These are phyloP conservation scores for Myotis planiceps DNA, from an alignment of 2,797 vertebrate genomes.

Conservation along the genomic window DNA sequence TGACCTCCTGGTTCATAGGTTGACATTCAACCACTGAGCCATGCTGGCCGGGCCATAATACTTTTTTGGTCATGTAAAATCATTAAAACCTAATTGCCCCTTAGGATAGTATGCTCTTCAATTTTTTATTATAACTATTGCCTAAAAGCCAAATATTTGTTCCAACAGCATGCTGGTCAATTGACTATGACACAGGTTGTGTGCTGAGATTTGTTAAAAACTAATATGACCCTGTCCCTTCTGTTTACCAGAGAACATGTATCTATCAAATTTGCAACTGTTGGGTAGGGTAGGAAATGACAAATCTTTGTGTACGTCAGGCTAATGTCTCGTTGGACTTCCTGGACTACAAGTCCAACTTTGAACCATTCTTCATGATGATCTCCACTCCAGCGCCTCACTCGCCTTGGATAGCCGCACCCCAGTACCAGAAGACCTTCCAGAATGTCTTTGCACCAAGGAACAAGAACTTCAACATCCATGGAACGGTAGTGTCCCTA, in stretches of 20 bases:
- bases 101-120: not conserved
- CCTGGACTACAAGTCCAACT: slow-evolving; percentile 94
- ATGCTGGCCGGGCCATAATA: not conserved
- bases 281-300: not conserved
- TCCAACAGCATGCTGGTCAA: not conserved
- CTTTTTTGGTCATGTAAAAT: not conserved
- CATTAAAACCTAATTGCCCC: not conserved
- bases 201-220: not conserved
- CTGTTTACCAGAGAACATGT: not conserved
- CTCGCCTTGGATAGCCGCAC: slow-evolving; percentile 96
- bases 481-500: slow-evolving; percentile 91
- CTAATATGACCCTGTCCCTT: not conserved
- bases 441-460: slow-evolving; percentile 92
- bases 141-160: not conserved
- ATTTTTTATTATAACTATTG: not conserved
- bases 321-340: slow-evolving; percentile 96
- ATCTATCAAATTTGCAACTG: not conserved
- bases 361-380: slow-evolving; percentile 98
- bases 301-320: slow-evolving; percentile 84
- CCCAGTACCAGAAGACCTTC: slow-evolving; percentile 93
- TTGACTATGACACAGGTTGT: not conserved
- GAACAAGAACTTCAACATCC: slow-evolving; percentile 95
- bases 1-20: no score
- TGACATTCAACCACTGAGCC: no score
- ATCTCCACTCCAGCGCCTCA: slow-evolving; percentile 96